Conservation (phyloP, 2,113 vertebrate species). For the Stomatorhinus ivindoensis region DNA sequence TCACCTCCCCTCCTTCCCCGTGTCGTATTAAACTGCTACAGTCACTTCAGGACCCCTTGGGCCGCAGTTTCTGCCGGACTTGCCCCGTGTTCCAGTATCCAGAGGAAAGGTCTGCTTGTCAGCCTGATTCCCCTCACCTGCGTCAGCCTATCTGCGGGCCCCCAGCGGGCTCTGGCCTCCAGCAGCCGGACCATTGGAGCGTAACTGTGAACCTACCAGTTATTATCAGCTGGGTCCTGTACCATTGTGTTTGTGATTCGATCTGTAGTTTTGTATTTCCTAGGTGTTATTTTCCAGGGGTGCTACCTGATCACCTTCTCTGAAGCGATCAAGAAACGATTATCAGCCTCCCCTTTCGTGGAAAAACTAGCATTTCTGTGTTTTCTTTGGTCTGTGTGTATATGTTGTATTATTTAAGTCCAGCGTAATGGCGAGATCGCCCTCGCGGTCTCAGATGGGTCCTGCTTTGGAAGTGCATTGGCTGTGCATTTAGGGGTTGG, state of each 20-base stretch:
- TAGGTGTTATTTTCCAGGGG: not conserved
- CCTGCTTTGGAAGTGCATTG: not conserved
- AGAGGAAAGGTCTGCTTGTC: not conserved
- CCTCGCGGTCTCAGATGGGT: not conserved
- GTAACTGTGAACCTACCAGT: not conserved
- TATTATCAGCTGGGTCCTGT: not conserved
- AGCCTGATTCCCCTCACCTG: not conserved
- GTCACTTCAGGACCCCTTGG: not conserved
- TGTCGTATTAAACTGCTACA: not conserved
- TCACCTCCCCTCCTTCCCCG: constrained; percentile 27
- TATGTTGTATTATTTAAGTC: not conserved
- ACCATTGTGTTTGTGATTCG: not conserved
- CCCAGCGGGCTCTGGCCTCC: not conserved
- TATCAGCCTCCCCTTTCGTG: not conserved
- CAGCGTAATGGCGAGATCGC: not conserved
- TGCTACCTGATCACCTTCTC: not conserved
- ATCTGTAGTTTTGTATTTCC: not conserved
- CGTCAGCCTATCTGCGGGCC: not conserved
- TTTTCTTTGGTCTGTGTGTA: not conserved
- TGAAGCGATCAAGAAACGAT: constrained; percentile 1
- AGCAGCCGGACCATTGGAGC: not conserved
- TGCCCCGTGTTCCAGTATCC: not conserved
- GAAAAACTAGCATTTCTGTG: not conserved
- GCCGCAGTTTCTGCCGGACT: constrained; percentile 8
- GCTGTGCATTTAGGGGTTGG: not conserved